Evolutionary conservation across 2,888 invertebrate species (phyloP).

Genomic region (Cerastis rubricosa): DNA sequence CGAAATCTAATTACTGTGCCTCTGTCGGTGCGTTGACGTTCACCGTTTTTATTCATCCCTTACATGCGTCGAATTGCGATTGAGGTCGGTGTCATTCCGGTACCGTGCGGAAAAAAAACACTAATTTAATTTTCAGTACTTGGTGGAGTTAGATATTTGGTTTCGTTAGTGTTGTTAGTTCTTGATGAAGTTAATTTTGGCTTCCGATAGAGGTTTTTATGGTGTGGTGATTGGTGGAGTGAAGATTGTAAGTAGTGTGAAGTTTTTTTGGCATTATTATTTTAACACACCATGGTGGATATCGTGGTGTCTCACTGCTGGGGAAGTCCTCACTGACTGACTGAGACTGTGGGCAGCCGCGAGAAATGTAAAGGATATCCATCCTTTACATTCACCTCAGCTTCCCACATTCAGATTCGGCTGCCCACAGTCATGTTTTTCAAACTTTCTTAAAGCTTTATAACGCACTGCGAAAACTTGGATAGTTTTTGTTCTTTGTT

Average conservation of each 20-base stretch:
- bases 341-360: too few relatives aligned
- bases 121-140: slow-evolving; percentile 48
- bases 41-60: slow-evolving; percentile 66
- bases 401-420: too few relatives aligned
- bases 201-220: neutral
- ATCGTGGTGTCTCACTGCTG: neutral
- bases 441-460: too few relatives aligned
- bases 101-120: slow-evolving; percentile 46
- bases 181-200: neutral
- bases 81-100: slow-evolving; percentile 53
- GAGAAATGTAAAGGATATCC: too few relatives aligned
- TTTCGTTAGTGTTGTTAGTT: neutral
- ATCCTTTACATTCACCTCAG: neutral
- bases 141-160: slow-evolving; percentile 30
- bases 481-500: neutral
- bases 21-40: slow-evolving; percentile 65
- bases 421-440: neutral
- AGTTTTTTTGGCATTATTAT: neutral
- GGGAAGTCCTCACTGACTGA: too few relatives aligned
- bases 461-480: neutral
- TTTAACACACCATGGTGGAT: neutral
- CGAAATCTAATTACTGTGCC: slow-evolving; percentile 72
- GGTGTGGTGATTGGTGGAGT: neutral
- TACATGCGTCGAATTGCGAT: slow-evolving; percentile 66
- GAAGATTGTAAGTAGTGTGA: neutral